Base-by-base conservation (phyloP, 2,888 invertebrate species). In the Petrolisthes manimaculis region DNA sequence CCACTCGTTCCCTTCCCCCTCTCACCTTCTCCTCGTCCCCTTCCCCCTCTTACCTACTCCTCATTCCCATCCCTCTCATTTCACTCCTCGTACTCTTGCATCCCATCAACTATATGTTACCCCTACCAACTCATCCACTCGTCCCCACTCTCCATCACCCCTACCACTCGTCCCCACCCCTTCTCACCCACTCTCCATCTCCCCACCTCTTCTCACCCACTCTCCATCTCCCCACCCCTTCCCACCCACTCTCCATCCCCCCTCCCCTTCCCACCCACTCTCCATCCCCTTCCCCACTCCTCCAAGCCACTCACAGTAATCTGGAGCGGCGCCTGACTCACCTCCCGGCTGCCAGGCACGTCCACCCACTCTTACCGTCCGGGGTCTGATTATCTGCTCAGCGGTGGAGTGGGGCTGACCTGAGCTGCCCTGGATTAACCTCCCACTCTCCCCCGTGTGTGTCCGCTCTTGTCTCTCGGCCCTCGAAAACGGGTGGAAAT, bases 351-450 rank as follows among this genome's bases (percentile, higher is more conserved):
- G n/a, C 71, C 21, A 21, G 71, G 14, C 71, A 71, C 71, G 71
- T 71, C 71, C 71, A 71, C 71, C n/a, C 71, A 71, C 71, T 71
- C 21, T 71, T 71, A 12, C 21, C 12, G n/a, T 12, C 18, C 6
- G 6, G 6, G n/a, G 18, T n/a, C 71, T 71, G 71, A 71, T 71
- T 71, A 71, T 71, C 71, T 71, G 71, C 71, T 71, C 71, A 71
- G 71, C n/a, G 6, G n/a, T 14, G 37, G 37, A 37, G 37, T 37
- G 37, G 61, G 18, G 61, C 61, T 14, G 9, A 61, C 18, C 18
- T 61, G 9, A 61, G 18, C 18, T 61, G 61, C 18, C 18, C 61
- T 61, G 61, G 18, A 18, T 61, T 14, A 61, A 61, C 9, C 61
- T 18, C 61, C 18, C 37, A 37, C 37, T 37, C 37, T 37, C 37